These are phyloP conservation scores for Bemisia tabaci DNA, from an alignment of 1,140 invertebrate genomes.

Conservation along the genomic window DNA sequence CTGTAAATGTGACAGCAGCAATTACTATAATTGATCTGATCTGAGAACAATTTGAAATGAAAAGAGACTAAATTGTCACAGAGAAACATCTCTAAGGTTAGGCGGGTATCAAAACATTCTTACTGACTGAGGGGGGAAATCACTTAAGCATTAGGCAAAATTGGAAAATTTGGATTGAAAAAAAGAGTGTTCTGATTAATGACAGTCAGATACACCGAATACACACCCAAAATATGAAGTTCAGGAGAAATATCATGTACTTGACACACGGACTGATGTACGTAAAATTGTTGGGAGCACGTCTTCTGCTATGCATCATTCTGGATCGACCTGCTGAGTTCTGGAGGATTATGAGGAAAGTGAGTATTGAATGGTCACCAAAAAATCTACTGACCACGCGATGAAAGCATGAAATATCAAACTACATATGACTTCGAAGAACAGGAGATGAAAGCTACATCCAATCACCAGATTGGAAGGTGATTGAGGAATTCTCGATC, in stretches of 20 bases:
- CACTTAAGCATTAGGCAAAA: background rate
- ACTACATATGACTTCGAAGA: too few relatives aligned
- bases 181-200: conserved; percentile 4
- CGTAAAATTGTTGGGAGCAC: conserved; percentile 25
- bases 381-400: too few relatives aligned
- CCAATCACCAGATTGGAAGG: too few relatives aligned
- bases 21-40: too few relatives aligned
- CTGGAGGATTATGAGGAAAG: too few relatives aligned
- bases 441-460: too few relatives aligned
- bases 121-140: background rate
- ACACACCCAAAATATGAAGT: conserved; percentile 85
- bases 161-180: conserved; percentile 13
- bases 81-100: background rate
- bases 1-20: too few relatives aligned
- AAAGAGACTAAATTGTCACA: background rate
- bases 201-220: background rate
- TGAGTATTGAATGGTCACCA: too few relatives aligned
- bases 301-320: background rate
- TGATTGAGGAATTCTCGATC: too few relatives aligned
- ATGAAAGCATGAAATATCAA: too few relatives aligned
- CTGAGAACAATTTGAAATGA: background rate
- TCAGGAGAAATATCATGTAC: conserved; percentile 84
- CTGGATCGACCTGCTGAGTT: background rate
- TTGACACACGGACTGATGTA: conserved; percentile 85
- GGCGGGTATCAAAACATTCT: background rate